A percentile compares a stretch with the other conserved stretches of the same genome.
These are phyloP conservation scores for Plutella xylostella DNA, from an alignment of 2,888 invertebrate genomes.

Conservation along the genomic window DNA sequence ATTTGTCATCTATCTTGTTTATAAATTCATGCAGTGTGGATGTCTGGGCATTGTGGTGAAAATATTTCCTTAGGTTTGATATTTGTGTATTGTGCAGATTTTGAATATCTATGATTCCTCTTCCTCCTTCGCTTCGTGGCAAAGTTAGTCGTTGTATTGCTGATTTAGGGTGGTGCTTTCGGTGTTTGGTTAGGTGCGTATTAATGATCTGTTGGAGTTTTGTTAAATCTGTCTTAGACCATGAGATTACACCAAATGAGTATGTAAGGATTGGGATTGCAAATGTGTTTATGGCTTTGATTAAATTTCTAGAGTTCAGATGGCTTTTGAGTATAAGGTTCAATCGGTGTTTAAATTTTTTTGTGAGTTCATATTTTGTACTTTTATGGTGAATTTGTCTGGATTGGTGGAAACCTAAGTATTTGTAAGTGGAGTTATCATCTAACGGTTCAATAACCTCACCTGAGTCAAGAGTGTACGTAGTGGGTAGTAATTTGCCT, in stretches of 20 bases:
- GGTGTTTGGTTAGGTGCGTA: slow-evolving; percentile 12
- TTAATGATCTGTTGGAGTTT: slow-evolving; percentile 15
- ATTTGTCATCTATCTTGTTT: background rate
- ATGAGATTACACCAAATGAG: slow-evolving; percentile 19
- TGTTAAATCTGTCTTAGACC: slow-evolving; percentile 16
- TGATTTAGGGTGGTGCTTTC: slow-evolving; percentile 19
- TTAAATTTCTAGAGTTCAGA: slow-evolving; percentile 14
- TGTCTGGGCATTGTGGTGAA: background rate
- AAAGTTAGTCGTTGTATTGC: slow-evolving; percentile 16
- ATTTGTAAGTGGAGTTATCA: too few species aligned
- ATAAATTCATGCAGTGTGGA: background rate
- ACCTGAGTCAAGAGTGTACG: too few species aligned
- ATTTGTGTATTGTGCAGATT: slow-evolving; percentile 1
- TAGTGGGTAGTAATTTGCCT: slow-evolving; percentile 3
- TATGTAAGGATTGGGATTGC: slow-evolving; percentile 20
- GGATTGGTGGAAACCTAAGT: slow-evolving; percentile 15
- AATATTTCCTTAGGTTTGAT: background rate
- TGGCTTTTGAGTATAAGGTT: slow-evolving; percentile 12
- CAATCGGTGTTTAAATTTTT: slow-evolving; percentile 12
- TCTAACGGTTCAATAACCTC: too few species aligned
- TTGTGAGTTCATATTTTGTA: slow-evolving; percentile 2
- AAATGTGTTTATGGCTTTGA: slow-evolving; percentile 17
- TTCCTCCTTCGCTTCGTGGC: slow-evolving; percentile 15
- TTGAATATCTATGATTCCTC: slow-evolving; percentile 4
- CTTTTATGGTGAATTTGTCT: slow-evolving; percentile 13